phyloP scores from a whole-genome alignment of 2,113 vertebrate species.

The Aphyosemion australe region DNA sequence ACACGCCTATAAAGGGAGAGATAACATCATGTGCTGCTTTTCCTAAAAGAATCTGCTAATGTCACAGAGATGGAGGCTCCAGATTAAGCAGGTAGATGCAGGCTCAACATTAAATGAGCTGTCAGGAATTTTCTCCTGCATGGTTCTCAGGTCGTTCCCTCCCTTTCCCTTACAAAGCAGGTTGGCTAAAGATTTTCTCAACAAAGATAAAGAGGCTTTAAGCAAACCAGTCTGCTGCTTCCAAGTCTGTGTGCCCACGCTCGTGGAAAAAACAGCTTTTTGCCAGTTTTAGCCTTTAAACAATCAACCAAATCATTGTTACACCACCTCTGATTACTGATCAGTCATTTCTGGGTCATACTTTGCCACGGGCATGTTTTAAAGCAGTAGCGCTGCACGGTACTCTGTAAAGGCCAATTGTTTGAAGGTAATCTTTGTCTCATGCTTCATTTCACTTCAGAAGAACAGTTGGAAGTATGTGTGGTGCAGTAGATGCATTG shows the following conservation, averaged over 20 bases:
- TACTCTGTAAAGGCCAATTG: slow-evolving; percentile 48
- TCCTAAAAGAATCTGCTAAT: slow-evolving; percentile 36
- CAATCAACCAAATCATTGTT: slow-evolving; percentile 49
- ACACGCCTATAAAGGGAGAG: slow-evolving; percentile 47
- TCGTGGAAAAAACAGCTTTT: slow-evolving; percentile 31
- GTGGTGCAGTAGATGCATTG: slow-evolving; percentile 35
- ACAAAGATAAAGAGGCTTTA: slow-evolving; percentile 53
- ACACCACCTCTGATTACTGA: slow-evolving; percentile 43
- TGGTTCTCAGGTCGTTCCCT: slow-evolving; percentile 47
- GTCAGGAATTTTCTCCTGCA: slow-evolving; percentile 54
- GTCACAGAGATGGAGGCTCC: slow-evolving; percentile 43
- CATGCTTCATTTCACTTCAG: slow-evolving; percentile 46
- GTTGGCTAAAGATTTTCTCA: slow-evolving; percentile 40
- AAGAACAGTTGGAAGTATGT: slow-evolving; percentile 55
- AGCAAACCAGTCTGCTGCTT: slow-evolving; percentile 48
- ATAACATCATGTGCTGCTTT: slow-evolving; percentile 42
- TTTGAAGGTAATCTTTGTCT: slow-evolving; percentile 55
- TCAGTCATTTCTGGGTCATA: slow-evolving; percentile 27
- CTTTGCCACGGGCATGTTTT: slow-evolving; percentile 35
- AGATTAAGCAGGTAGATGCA: slow-evolving; percentile 55
- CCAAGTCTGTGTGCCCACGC: slow-evolving; percentile 48
- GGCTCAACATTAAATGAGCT: slow-evolving; percentile 68
- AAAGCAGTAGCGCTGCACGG: slow-evolving; percentile 26
- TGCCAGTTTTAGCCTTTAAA: slow-evolving; percentile 36
- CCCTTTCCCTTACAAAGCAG: slow-evolving; percentile 34